These are phyloP conservation scores for Olivierus martensii DNA, from an alignment of 1,140 invertebrate species.

Conservation along the genomic window DNA sequence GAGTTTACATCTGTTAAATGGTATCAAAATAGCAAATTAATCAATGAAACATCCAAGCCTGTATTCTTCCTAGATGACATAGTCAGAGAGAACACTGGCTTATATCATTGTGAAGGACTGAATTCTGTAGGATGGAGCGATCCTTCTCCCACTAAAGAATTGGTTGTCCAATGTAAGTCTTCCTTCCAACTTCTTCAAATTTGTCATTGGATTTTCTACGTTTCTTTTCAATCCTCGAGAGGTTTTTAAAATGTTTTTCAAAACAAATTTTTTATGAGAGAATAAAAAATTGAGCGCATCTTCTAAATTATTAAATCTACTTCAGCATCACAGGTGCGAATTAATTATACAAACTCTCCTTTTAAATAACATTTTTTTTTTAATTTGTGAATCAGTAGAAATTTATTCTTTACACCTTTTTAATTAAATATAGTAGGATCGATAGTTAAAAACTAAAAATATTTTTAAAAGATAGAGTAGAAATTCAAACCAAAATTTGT, in stretches of 20 bases:
- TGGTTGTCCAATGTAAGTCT: constrained; percentile 21
- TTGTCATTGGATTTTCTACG: too few relatives aligned
- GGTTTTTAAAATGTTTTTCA: background rate
- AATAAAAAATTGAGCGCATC: background rate
- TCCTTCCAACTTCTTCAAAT: background rate
- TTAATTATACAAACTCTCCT: too few relatives aligned
- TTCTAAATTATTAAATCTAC: background rate
- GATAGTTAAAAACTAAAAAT: background rate
- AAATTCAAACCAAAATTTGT: background rate
- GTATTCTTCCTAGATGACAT: constrained; percentile 9
- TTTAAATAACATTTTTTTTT: too few relatives aligned
- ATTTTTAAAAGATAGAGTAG: background rate
- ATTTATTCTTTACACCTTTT: too few relatives aligned
- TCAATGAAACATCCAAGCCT: constrained; percentile 15
- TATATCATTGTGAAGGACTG: constrained; percentile 20
- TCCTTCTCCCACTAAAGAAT: constrained; percentile 8
- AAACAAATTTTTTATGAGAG: background rate
- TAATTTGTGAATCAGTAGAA: too few relatives aligned
- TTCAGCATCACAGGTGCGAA: too few relatives aligned
- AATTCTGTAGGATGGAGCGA: constrained; percentile 19
- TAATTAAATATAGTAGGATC: background rate
- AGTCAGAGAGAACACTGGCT: constrained; percentile 13
- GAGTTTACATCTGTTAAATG: constrained; percentile 20
- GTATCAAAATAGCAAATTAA: constrained; percentile 18
- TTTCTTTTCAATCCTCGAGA: too few relatives aligned